These are phyloP conservation scores for Choloepus didactylus DNA, from an alignment of 2,797 vertebrate species.

Conservation along the genomic window DNA sequence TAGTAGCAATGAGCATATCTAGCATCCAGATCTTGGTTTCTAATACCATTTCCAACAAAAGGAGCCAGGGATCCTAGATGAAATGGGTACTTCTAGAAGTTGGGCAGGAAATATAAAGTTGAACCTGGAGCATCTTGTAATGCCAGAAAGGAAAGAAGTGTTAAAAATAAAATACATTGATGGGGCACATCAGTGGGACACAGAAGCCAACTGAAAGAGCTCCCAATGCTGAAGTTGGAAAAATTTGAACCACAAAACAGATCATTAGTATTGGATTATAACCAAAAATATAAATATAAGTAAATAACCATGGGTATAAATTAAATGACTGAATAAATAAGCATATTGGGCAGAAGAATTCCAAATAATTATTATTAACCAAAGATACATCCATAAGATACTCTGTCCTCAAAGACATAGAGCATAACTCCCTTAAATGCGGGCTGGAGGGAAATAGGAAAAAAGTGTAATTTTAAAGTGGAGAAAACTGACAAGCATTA, in stretches of 20 bases:
- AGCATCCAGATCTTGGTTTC: too few species aligned
- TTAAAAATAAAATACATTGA: background rate
- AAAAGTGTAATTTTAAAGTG: background rate
- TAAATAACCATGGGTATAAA: background rate
- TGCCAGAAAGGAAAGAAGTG: background rate
- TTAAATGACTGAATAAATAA: background rate
- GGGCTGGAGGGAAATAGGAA: background rate
- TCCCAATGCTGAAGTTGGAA: background rate
- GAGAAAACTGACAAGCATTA: background rate
- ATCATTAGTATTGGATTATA: background rate
- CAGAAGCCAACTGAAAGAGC: background rate
- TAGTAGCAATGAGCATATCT: too few species aligned
- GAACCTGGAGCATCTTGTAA: background rate
- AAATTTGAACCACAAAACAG: slow-evolving; percentile 6
- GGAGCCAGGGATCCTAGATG: too few species aligned
- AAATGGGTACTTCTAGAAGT: background rate
- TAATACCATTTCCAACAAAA: too few species aligned
- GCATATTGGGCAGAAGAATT: background rate
- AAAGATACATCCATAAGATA: background rate
- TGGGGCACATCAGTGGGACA: background rate
- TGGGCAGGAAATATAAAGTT: background rate
- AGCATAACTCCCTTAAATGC: background rate
- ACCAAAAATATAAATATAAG: background rate
- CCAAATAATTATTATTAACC: background rate
- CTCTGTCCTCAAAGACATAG: background rate